Percentiles rank a stretch among this genome's conserved stretches.
phyloP scores from a whole-genome alignment of 2,113 vertebrate genomes.

The Pungitius pungitius region DNA sequence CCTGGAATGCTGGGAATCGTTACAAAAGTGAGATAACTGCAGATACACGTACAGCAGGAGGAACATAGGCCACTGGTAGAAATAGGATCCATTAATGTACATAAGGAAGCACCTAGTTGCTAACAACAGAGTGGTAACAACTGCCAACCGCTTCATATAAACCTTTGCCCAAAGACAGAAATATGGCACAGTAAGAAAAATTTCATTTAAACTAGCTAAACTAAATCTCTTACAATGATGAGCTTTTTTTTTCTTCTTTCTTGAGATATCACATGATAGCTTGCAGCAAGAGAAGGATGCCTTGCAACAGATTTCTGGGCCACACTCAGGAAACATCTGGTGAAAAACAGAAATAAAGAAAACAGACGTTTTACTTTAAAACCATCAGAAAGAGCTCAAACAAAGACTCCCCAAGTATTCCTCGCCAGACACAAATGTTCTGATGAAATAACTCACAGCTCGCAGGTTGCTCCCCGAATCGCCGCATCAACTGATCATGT shows the following conservation, averaged over 20 bases:
- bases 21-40: constrained; percentile 79
- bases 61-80: constrained; percentile 86
- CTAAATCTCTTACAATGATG: constrained; percentile 85
- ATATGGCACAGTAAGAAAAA: constrained; percentile 86
- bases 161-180: constrained; percentile 92
- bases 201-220: constrained; percentile 79
- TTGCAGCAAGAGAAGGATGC: constrained; percentile 86
- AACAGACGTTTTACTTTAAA: constrained; percentile 49
- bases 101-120: constrained; percentile 93
- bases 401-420: neutral
- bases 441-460: constrained; percentile 88
- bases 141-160: constrained; percentile 92
- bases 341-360: constrained; percentile 51
- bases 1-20: constrained; percentile 77
- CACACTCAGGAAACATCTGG: constrained; percentile 94
- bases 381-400: constrained; percentile 6
- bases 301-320: constrained; percentile 83
- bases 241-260: constrained; percentile 58
- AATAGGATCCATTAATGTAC: constrained; percentile 91
- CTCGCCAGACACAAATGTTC: constrained; percentile 18
- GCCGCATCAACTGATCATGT: constrained; percentile 97
- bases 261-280: constrained; percentile 74
- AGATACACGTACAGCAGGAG: constrained; percentile 68
- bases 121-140: constrained; percentile 92
- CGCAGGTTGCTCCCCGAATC: constrained; percentile 98